Conservation (phyloP, 2,113 vertebrate species). For the Salvelinus namaycush region DNA sequence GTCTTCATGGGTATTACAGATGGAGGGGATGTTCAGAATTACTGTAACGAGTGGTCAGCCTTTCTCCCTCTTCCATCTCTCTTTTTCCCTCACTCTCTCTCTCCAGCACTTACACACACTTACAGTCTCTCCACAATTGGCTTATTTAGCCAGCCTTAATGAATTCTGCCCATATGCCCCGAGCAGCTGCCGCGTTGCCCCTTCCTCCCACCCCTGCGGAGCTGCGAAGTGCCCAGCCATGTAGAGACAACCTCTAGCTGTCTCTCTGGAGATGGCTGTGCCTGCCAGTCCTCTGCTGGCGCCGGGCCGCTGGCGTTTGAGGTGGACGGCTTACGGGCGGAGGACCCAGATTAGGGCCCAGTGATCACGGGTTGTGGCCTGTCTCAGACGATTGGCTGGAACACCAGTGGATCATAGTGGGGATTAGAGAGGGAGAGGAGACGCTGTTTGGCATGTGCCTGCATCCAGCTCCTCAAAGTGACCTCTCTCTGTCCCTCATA, state of each 20-base stretch:
- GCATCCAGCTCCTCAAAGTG: constrained; percentile 81
- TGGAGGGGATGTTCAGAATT: neutral
- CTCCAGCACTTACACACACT: constrained; percentile 60
- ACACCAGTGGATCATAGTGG: constrained; percentile 68
- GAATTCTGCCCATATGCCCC: constrained; percentile 97
- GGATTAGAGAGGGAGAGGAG: constrained; percentile 73
- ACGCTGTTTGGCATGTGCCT: constrained; percentile 72
- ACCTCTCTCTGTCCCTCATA: constrained; percentile 68
- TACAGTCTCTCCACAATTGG: constrained; percentile 72
- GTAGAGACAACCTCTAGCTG: constrained; percentile 86
- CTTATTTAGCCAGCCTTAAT: constrained; percentile 85
- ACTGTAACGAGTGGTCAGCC: constrained; percentile 6
- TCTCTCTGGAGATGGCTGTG: constrained; percentile 78
- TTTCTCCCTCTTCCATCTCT: constrained; percentile 15
- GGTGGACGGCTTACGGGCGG: constrained; percentile 61
- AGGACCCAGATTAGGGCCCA: constrained; percentile 75
- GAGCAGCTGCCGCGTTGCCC: constrained; percentile 89
- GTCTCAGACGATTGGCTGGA: constrained; percentile 68
- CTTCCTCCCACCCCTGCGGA: constrained; percentile 77
- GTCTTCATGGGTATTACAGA: constrained; percentile 36
- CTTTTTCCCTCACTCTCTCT: neutral
- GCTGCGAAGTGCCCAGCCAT: constrained; percentile 83
- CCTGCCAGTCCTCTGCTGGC: constrained; percentile 76
- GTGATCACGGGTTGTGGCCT: constrained; percentile 68
- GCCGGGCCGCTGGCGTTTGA: constrained; percentile 67